Evolutionary conservation across 2,113 vertebrate genomes (phyloP).

Genomic region (Hiodon tergisus): DNA sequence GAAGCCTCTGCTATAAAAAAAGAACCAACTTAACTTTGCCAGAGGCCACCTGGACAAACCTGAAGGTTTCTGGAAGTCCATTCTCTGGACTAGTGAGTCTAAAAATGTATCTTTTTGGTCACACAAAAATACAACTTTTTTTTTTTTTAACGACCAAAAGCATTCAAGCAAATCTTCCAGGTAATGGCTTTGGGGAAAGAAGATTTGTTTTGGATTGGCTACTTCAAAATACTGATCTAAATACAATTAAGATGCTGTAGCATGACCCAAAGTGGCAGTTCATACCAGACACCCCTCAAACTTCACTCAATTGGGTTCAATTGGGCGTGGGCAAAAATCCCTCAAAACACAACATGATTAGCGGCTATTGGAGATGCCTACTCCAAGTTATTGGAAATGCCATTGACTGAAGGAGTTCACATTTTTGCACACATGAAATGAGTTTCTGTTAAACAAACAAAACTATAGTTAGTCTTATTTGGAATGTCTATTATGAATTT

Average conservation of each 20-base stretch:
- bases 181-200: not conserved
- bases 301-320: not conserved
- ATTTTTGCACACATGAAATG: too few relatives aligned
- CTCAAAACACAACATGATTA: not conserved
- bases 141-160: too few relatives aligned
- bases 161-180: not conserved
- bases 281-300: not conserved
- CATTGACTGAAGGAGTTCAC: too few relatives aligned
- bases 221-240: not conserved
- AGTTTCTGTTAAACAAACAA: too few relatives aligned
- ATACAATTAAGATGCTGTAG: not conserved
- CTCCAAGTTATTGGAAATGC: not conserved
- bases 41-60: too few relatives aligned
- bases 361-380: not conserved
- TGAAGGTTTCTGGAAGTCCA: too few relatives aligned
- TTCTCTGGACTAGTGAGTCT: not conserved
- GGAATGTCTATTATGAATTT: too few relatives aligned
- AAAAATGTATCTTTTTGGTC: not conserved
- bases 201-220: not conserved
- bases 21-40: too few relatives aligned
- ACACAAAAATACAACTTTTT: not conserved
- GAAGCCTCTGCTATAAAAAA: too few relatives aligned
- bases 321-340: not conserved
- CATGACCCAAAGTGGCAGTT: not conserved
- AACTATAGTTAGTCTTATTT: too few relatives aligned